These are phyloP conservation scores for Alectura lathami DNA, from an alignment of 2,113 vertebrate genomes.

Conservation along the genomic window DNA sequence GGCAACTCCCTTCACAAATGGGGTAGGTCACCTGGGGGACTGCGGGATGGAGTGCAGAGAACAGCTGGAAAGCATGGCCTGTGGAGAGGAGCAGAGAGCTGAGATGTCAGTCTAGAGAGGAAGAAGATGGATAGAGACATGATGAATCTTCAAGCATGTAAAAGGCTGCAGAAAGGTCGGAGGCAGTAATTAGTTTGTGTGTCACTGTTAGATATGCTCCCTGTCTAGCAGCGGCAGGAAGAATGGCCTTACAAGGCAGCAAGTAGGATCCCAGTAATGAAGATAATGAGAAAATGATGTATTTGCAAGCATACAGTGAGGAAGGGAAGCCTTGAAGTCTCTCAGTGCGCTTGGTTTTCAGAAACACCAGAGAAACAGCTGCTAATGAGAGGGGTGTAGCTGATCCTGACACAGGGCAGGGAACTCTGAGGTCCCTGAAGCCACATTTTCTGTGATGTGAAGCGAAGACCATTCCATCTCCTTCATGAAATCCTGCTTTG, in stretches of 20 bases:
- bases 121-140: not conserved
- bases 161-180: not conserved
- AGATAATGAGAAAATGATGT: constrained; percentile 4
- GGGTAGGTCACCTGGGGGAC: fast-evolving
- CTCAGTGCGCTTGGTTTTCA: not conserved
- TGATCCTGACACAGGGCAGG: not conserved
- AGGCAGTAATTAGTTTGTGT: not conserved
- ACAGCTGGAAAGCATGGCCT: not conserved
- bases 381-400: not conserved
- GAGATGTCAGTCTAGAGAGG: not conserved
- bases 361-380: not conserved
- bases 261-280: not conserved
- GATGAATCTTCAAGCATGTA: not conserved
- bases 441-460: not conserved
- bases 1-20: not conserved
- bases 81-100: fast-evolving
- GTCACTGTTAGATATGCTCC: not conserved
- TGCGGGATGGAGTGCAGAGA: not conserved
- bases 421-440: not conserved
- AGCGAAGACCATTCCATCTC: not conserved
- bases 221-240: not conserved
- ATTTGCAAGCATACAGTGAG: not conserved
- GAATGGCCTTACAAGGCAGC: constrained; percentile 6
- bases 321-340: not conserved
- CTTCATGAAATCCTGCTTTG: not conserved